These are phyloP conservation scores for Notamacropus eugenii DNA, from an alignment of 2,797 vertebrate species.

Conservation along the genomic window DNA sequence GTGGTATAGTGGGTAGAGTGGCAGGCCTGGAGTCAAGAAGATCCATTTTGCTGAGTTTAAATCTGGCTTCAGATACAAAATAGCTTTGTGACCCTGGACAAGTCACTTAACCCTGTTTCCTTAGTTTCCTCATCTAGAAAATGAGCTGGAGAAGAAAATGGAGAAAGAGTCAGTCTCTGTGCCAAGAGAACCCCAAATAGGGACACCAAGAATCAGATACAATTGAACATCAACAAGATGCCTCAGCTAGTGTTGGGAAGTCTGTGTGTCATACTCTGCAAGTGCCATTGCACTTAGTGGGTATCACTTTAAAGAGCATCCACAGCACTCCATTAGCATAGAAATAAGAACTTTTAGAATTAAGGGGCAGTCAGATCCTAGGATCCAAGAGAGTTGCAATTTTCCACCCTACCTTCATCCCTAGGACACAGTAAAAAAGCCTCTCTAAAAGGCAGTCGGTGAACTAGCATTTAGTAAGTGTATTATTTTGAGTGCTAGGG, in stretches of 20 bases:
- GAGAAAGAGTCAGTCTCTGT: background rate
- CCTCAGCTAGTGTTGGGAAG: background rate
- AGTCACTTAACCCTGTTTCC: background rate
- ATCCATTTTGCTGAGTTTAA: background rate
- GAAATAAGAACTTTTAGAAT: background rate
- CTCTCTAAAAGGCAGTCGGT: background rate
- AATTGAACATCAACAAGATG: background rate
- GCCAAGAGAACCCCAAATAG: background rate
- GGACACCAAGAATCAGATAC: too few species aligned
- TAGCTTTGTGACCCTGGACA: background rate
- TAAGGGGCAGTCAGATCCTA: background rate
- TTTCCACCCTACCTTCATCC: background rate
- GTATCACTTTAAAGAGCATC: background rate
- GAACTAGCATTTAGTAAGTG: background rate
- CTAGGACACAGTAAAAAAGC: background rate
- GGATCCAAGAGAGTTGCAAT: background rate
- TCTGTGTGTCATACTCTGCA: background rate
- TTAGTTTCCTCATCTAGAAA: background rate
- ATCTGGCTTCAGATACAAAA: background rate
- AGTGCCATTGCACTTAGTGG: background rate
- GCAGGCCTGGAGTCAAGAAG: background rate
- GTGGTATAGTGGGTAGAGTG: background rate
- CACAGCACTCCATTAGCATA: background rate
- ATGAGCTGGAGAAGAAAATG: background rate
- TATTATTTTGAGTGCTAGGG: background rate